Evolutionary conservation across 2,888 invertebrate species (phyloP), one percentile per base, ranked within the genome.

Genomic region (Xestia ashworthii): DNA sequence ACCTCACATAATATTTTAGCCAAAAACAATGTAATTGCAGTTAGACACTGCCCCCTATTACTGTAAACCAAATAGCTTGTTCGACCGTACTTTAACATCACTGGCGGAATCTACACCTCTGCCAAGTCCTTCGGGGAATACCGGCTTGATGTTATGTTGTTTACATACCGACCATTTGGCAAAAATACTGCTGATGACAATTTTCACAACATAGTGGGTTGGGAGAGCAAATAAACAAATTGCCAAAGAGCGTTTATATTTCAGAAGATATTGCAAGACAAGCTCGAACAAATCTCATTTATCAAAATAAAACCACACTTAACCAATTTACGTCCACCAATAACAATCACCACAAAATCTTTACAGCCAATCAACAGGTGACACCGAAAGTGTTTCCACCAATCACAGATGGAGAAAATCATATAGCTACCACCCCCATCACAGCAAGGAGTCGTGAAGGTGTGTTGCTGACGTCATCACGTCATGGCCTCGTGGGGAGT

Each of bases 391-490:
- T 71, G 62, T 72, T 65, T 60, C 46, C 16, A 70, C 82, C 72
- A 82, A 85, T 86, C 72, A 82, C 67, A 70, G 44, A 22, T 22
- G 38, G 9, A 48, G 58, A 12, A 32, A 72, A 72, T 70, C 70
- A 78, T 86, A 75, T 75, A 78, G n/a, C 46, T 38, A 32, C 58
- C 83, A 72, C 60, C 62, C 77, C 44, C 16, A 44, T 65, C 58
- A 70, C 25, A 48, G 44, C 25, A 78, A 76, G 76, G 73, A 82
- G 74, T 62, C 78, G 32, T 41, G 48, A 81, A 84, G 84, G 86
- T 80, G 81, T 72, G 74, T 50, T 70, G 85, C 62, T 88, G 87
- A 89, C 82, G 83, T 89, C 88, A 88, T 3, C 14, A 65, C 8
- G n/a, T n/a, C 44, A 65, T 65, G 68, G 79, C 62, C 62, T 62